Evolutionary conservation across 2,113 vertebrate species (phyloP).

Genomic region (Anarrhichthys ocellatus): DNA sequence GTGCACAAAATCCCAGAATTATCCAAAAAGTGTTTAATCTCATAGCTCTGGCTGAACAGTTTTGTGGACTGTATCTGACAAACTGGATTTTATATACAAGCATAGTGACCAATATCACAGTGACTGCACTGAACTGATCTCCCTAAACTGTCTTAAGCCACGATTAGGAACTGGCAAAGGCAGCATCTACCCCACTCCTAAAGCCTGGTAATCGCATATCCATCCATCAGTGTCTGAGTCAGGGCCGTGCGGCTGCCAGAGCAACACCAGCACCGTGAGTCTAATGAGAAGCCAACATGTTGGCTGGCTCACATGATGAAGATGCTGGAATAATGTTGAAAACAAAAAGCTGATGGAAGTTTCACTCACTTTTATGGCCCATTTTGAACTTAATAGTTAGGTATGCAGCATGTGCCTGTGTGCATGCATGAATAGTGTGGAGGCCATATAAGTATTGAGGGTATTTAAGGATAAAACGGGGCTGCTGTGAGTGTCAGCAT

Average conservation of each 20-base stretch:
- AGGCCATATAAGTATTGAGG: neutral
- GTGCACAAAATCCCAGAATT: neutral
- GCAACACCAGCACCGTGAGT: constrained; percentile 24
- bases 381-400: neutral
- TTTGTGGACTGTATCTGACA: constrained; percentile 33
- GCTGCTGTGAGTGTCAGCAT: neutral
- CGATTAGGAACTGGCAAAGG: constrained; percentile 58
- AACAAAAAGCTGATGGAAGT: neutral
- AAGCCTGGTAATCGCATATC: constrained; percentile 41
- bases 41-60: constrained; percentile 7
- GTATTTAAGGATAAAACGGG: neutral
- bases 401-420: constrained; percentile 12
- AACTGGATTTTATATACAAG: constrained; percentile 3
- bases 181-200: constrained; percentile 21
- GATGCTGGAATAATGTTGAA: neutral
- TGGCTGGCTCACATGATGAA: neutral
- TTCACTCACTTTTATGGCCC: neutral
- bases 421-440: neutral
- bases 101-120: constrained; percentile 24
- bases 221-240: constrained; percentile 67
- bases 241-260: constrained; percentile 31
- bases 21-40: constrained; percentile 19
- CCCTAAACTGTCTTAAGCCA: constrained; percentile 21
- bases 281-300: constrained; percentile 30
- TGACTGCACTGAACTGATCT: constrained; percentile 34